Evolutionary conservation across 2,797 vertebrate species (phyloP).

Genomic region (Hypotaenidia philippensis): DNA sequence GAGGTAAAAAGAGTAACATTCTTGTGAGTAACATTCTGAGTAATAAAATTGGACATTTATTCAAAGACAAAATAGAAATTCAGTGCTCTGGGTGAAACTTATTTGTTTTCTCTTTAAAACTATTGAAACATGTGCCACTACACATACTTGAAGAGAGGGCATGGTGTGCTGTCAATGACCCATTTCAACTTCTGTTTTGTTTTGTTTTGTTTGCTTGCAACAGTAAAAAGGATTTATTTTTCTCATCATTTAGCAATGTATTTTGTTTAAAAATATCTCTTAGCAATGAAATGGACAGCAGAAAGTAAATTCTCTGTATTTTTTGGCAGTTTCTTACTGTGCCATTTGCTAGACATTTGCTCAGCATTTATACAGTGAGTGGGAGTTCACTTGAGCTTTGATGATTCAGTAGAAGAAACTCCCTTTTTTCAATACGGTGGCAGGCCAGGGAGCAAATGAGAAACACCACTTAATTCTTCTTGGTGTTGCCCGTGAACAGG

Average conservation of each 20-base stretch:
- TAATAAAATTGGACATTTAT: background rate
- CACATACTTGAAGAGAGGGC: background rate
- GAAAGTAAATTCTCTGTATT: background rate
- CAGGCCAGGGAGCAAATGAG: conserved; percentile 22
- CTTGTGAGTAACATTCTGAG: too few species aligned
- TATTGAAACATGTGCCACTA: background rate
- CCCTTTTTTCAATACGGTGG: background rate
- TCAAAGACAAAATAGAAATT: background rate
- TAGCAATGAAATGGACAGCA: background rate
- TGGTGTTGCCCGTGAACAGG: background rate
- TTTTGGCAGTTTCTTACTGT: conserved; percentile 1
- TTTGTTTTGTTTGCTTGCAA: background rate
- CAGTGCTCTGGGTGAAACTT: background rate
- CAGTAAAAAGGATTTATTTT: background rate
- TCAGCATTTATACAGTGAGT: background rate
- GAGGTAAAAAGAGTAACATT: background rate
- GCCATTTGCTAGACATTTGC: background rate
- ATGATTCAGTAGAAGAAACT: conserved; percentile 2
- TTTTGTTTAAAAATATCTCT: conserved; percentile 20
- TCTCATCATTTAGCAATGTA: background rate
- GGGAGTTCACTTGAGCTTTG: conserved; percentile 19
- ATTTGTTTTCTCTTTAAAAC: background rate
- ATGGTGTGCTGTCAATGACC: background rate
- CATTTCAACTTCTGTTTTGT: background rate
- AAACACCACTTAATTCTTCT: background rate